phyloP scores from a whole-genome alignment of 2,113 vertebrate species.

The Clarias batrachus region DNA sequence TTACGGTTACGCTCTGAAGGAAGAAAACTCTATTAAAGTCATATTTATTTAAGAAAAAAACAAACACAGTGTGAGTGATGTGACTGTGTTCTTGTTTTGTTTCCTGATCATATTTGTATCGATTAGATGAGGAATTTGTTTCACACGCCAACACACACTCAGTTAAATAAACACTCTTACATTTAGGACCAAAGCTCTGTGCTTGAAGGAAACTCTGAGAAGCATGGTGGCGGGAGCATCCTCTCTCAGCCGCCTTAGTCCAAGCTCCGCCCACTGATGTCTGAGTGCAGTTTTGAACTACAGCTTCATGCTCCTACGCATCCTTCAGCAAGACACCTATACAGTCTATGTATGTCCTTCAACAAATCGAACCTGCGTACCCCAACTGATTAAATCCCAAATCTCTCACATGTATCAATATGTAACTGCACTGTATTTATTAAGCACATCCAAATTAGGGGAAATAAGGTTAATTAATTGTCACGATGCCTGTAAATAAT shows the following conservation, averaged over 20 bases:
- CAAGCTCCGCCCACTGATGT: no score
- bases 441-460: no score
- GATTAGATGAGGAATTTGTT: not conserved
- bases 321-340: no score
- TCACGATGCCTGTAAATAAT: no score
- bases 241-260: not conserved
- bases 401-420: no score
- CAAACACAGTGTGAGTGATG: not conserved
- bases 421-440: no score
- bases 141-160: not conserved
- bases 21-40: not conserved
- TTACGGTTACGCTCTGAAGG: not conserved
- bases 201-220: not conserved
- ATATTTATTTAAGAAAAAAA: not conserved
- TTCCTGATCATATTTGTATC: not conserved
- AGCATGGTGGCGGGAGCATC: not conserved
- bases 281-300: no score
- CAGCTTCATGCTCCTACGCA: no score
- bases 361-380: no score
- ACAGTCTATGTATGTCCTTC: no score
- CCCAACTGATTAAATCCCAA: no score
- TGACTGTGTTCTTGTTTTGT: not conserved
- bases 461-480: no score
- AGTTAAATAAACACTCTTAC: not conserved
- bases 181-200: not conserved